phyloP scores from a whole-genome alignment of 2,113 vertebrate species.

The Ciconia maguari region DNA sequence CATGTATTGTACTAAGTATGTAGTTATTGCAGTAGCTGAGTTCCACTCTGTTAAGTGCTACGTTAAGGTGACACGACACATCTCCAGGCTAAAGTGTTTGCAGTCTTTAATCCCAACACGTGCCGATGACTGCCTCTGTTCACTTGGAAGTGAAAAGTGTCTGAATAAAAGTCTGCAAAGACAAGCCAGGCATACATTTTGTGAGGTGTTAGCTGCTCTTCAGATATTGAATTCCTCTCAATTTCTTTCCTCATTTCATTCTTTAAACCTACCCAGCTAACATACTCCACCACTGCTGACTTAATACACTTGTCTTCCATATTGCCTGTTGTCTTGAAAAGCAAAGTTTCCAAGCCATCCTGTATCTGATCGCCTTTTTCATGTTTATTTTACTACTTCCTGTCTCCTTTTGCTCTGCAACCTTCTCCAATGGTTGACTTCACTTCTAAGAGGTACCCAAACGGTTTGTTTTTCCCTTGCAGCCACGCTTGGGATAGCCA shows the following conservation, averaged over 20 bases:
- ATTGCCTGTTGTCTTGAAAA: background rate
- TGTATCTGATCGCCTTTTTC: background rate
- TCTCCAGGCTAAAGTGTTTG: background rate
- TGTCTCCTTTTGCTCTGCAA: background rate
- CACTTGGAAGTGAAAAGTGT: background rate
- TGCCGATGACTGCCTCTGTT: rapidly evolving
- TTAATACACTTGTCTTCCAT: background rate
- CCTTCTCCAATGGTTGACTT: background rate
- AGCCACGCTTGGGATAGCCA: background rate
- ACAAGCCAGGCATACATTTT: rapidly evolving
- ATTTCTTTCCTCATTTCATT: background rate
- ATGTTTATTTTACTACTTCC: background rate
- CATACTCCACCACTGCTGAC: background rate
- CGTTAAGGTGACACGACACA: background rate
- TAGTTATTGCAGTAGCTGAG: background rate
- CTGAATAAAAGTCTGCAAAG: background rate
- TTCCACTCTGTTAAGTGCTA: background rate
- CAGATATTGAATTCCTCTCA: background rate
- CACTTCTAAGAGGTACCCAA: background rate
- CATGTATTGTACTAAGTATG: rapidly evolving
- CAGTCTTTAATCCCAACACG: background rate
- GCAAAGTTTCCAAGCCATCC: background rate
- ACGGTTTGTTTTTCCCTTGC: background rate
- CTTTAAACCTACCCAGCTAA: background rate
- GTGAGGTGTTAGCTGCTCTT: background rate